Percentiles rank a stretch among this genome's conserved stretches.
Conservation (phyloP, 2,797 vertebrate species). For the Liasis olivaceus region DNA sequence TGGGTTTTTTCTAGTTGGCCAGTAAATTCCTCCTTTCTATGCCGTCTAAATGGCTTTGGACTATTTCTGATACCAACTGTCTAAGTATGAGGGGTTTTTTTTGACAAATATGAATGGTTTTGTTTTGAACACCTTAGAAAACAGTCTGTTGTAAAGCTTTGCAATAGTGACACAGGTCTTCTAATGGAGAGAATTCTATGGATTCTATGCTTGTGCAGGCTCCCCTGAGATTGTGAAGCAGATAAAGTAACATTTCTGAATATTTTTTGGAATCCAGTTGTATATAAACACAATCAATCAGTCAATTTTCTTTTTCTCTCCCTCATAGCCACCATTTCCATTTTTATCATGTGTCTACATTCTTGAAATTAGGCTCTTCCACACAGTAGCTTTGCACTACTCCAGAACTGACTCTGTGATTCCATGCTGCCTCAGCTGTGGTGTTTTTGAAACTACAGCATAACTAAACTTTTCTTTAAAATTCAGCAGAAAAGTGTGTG, state of each 20-base stretch:
- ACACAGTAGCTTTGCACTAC: not conserved
- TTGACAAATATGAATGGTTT: slow-evolving; percentile 58
- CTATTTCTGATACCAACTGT: slow-evolving; percentile 55
- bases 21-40: slow-evolving; percentile 53
- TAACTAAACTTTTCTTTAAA: not conserved
- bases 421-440: not conserved
- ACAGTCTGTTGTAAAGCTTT: slow-evolving; percentile 37
- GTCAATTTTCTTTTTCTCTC: not conserved
- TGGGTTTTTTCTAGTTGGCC: slow-evolving; percentile 41
- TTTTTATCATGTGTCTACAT: not conserved
- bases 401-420: not conserved
- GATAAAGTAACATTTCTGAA: not conserved
- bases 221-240: not conserved
- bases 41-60: slow-evolving; percentile 55
- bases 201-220: not conserved
- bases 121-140: slow-evolving; percentile 46
- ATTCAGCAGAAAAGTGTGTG: not conserved
- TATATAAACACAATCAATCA: not conserved
- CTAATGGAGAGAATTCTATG: not conserved
- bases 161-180: not conserved
- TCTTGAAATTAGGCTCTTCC: not conserved
- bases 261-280: not conserved
- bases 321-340: not conserved
- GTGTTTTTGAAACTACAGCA: not conserved
- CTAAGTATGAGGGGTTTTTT: slow-evolving; percentile 58